Conservation (phyloP, 2,113 vertebrate species). For the Isurus oxyrinchus region DNA sequence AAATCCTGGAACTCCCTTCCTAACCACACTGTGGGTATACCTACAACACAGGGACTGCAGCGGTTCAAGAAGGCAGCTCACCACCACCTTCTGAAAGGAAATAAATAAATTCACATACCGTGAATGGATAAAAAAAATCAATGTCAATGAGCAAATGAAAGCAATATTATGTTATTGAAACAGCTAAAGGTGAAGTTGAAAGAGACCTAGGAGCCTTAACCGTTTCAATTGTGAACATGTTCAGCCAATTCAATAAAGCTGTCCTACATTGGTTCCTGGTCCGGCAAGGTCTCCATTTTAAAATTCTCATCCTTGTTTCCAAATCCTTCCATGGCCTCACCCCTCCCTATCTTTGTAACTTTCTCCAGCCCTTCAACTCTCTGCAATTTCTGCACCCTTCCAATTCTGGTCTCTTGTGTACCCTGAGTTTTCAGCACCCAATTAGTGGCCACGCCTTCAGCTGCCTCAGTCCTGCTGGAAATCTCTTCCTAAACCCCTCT, state of each 20-base stretch:
- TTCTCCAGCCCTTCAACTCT: not conserved
- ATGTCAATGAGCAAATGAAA: not conserved
- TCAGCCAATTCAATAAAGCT: not conserved
- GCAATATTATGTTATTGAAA: not conserved
- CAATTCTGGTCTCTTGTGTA: not conserved
- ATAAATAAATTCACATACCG: too few relatives aligned
- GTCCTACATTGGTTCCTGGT: not conserved
- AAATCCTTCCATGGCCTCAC: not conserved
- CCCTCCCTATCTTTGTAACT: not conserved
- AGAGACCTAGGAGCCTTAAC: not conserved
- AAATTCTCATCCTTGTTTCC: not conserved
- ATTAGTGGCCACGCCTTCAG: not conserved
- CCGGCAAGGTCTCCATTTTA: not conserved
- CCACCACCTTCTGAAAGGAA: too few relatives aligned
- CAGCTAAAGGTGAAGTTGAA: not conserved
- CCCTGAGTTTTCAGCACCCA: not conserved
- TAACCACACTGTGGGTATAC: too few relatives aligned
- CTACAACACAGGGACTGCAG: too few relatives aligned
- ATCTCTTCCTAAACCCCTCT: not conserved
- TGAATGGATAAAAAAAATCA: too few relatives aligned
- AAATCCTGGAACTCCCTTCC: too few relatives aligned
- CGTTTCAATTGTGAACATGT: not conserved
- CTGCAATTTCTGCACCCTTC: not conserved
- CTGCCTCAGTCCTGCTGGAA: not conserved
- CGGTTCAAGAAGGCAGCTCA: too few relatives aligned